A percentile compares a stretch with the other conserved stretches of the same genome.
These are phyloP conservation scores for Oligia fasciuncula DNA, from an alignment of 2,888 invertebrate species.

Conservation along the genomic window DNA sequence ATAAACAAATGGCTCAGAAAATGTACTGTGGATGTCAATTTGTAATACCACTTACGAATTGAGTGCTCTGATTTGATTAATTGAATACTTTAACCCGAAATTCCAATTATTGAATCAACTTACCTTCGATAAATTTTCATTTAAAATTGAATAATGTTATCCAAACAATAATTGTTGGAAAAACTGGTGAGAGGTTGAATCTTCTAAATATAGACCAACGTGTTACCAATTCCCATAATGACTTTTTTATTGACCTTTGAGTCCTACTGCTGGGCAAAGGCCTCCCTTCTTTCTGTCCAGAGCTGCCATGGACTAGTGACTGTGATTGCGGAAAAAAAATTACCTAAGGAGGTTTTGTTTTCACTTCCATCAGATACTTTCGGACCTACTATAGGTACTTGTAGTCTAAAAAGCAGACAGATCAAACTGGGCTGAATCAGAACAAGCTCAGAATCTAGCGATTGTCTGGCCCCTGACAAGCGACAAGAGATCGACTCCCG, in stretches of 20 bases:
- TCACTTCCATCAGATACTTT: neutral
- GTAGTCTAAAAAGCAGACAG: constrained; percentile 32
- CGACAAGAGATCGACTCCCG: constrained; percentile 56
- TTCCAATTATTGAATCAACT: neutral
- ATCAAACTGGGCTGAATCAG: constrained; percentile 26
- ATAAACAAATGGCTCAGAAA: neutral
- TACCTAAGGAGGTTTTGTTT: neutral
- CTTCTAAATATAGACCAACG: neutral
- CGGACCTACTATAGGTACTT: neutral
- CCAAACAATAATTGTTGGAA: too few relatives aligned
- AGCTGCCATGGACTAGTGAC: neutral
- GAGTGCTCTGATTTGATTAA: too few relatives aligned
- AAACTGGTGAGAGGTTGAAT: neutral
- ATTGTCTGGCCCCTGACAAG: constrained; percentile 51
- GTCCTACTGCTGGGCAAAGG: neutral
- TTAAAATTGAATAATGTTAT: neutral
- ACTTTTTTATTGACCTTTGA: neutral
- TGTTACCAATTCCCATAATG: neutral
- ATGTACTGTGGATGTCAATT: neutral
- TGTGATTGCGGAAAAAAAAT: neutral
- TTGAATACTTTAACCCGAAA: too few relatives aligned
- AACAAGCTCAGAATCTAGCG: constrained; percentile 22
- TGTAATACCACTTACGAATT: neutral
- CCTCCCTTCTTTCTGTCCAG: neutral
- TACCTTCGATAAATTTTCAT: neutral